Percentiles rank a stretch among this genome's conserved stretches.
These are phyloP conservation scores for Cheirogaleus medius DNA, from an alignment of 2,113 vertebrate genomes.

Conservation along the genomic window DNA sequence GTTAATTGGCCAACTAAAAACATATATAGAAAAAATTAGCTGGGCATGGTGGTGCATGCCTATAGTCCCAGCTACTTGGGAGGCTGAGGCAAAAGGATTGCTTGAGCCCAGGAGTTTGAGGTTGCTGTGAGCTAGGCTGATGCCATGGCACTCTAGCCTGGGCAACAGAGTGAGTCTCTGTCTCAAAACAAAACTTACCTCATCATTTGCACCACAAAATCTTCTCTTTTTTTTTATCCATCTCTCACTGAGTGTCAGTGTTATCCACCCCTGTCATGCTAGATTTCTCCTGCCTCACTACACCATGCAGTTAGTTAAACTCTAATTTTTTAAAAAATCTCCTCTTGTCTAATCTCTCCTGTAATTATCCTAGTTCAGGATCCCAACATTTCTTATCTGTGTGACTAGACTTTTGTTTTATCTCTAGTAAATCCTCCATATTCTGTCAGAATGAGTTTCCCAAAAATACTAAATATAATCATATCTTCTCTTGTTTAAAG, in stretches of 20 bases:
- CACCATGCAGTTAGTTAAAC: not conserved
- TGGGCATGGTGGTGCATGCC: too few relatives aligned
- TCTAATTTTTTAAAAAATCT: not conserved
- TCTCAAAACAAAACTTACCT: not conserved
- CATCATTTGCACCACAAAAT: not conserved
- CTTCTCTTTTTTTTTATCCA: not conserved
- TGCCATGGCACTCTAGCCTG: too few relatives aligned
- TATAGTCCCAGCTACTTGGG: too few relatives aligned
- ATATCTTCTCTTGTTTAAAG: not conserved
- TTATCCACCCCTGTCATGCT: not conserved
- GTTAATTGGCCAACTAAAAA: too few relatives aligned
- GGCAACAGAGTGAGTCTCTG: too few relatives aligned
- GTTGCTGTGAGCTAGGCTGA: too few relatives aligned
- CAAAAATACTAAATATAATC: not conserved
- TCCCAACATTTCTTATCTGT: not conserved
- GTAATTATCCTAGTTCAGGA: not conserved
- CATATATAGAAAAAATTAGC: too few relatives aligned
- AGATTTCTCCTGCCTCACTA: not conserved
- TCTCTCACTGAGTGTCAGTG: not conserved
- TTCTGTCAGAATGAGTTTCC: not conserved
- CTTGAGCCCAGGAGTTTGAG: too few relatives aligned
- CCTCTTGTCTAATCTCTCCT: not conserved
- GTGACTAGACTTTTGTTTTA: not conserved
- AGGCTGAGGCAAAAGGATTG: too few relatives aligned
- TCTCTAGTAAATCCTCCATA: not conserved